These are phyloP conservation scores for Listronotus bonariensis DNA, from an alignment of 1,140 invertebrate species.

Conservation along the genomic window DNA sequence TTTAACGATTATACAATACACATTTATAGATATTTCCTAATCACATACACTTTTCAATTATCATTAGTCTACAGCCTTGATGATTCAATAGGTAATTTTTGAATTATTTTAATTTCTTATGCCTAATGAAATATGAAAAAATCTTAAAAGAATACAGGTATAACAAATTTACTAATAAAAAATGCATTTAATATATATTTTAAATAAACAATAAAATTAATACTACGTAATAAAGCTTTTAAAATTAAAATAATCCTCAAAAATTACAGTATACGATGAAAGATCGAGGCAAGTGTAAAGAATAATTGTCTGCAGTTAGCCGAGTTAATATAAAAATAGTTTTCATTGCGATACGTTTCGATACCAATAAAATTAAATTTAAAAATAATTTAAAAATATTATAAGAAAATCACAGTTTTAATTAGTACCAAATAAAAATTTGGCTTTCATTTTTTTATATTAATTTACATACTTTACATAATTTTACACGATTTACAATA, in stretches of 20 bases:
- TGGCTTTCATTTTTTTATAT: slow-evolving; percentile 40
- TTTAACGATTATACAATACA: slow-evolving; percentile 31
- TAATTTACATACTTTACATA: slow-evolving; percentile 43
- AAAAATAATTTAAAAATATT: slow-evolving; percentile 27
- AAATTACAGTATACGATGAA: slow-evolving; percentile 8
- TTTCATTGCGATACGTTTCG: slow-evolving; percentile 37
- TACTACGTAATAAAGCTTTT: slow-evolving; percentile 4
- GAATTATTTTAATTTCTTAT: slow-evolving; percentile 21
- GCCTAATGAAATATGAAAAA: background rate
- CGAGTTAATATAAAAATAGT: slow-evolving; percentile 46
- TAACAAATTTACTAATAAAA: background rate
- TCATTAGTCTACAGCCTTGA: slow-evolving; percentile 22
- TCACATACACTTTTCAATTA: slow-evolving; percentile 19
- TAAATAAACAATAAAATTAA: background rate
- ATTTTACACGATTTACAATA: slow-evolving; percentile 44
- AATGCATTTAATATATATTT: slow-evolving; percentile 16
- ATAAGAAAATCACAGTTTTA: slow-evolving; percentile 52
- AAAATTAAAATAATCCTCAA: slow-evolving; percentile 23
- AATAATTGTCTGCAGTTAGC: background rate
- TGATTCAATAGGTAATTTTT: slow-evolving; percentile 18
- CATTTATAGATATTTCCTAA: slow-evolving; percentile 27
- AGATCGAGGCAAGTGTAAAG: background rate
- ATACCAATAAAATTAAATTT: slow-evolving; percentile 33
- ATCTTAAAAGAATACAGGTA: background rate
- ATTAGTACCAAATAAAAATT: slow-evolving; percentile 56